Evolutionary conservation across 2,797 vertebrate species (phyloP).

Genomic region (Botia almorhae): DNA sequence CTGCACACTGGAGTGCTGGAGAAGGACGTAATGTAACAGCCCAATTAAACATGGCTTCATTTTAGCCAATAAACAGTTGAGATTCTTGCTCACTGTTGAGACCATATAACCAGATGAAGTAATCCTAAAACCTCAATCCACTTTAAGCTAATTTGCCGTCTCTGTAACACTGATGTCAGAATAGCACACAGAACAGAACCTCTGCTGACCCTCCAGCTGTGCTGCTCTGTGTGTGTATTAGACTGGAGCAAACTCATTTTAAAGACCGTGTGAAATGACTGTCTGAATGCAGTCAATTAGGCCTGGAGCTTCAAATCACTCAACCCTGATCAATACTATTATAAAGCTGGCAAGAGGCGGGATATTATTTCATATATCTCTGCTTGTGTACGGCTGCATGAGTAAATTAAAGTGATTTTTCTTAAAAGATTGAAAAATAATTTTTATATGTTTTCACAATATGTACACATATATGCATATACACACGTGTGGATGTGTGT

Average conservation of each 20-base stretch:
- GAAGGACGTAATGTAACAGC: constrained; percentile 23
- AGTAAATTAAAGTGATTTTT: not conserved
- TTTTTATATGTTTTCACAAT: no score
- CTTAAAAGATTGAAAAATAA: no score
- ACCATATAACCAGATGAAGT: constrained; percentile 63
- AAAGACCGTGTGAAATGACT: not conserved
- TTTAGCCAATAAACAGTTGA: not conserved
- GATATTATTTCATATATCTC: no score
- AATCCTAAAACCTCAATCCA: constrained; percentile 77
- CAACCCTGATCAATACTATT: no score
- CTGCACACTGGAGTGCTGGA: not conserved
- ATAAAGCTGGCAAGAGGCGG: no score
- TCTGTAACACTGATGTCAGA: constrained; percentile 63
- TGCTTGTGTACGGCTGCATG: no score
- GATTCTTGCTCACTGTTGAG: constrained; percentile 60
- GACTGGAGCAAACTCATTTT: not conserved
- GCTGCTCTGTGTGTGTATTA: not conserved
- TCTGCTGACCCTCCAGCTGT: constrained; percentile 23
- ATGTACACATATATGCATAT: not conserved
- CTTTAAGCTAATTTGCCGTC: constrained; percentile 72
- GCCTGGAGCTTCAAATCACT: not conserved
- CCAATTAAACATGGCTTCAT: not conserved
- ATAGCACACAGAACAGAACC: constrained; percentile 22
- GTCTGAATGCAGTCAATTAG: constrained; percentile 1
- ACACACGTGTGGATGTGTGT: no score